Base-by-base conservation (phyloP, 1,140 invertebrate genomes). In the Fopius arisanus region DNA sequence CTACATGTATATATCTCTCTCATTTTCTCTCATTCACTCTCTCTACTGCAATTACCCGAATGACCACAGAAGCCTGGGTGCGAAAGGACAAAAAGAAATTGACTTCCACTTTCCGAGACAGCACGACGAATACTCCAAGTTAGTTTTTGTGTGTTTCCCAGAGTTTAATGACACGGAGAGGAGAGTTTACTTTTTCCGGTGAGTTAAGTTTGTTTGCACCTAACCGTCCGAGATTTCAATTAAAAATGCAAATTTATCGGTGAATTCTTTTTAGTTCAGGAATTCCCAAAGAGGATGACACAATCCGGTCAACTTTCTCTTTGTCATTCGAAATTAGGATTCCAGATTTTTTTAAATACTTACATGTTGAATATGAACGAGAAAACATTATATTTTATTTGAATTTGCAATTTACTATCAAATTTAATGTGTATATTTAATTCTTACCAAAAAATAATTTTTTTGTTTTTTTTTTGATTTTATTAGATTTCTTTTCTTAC, bases 1-100 rank as follows among this genome's bases (percentile, higher is more conserved):
- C n/a, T 21, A 21, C 37, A 21, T 68, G 21, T 68, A 21, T 14
- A 12, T 28, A 48, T 29, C 37, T 68, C 43, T 68, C 31, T 26
- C 33, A 28, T 68, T 68, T 59, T 59, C 23, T 41, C 66, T 68
- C 66, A 68, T 68, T 43, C 66, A 37, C 21, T 59, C 54, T 5
- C 43, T 48, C 43, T 59, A 59, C 54, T 59, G 54, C 54, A 26
- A 28, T 59, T 59, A 59, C 54, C 54, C 54, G 54, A 59, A 59
- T 59, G 54, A 59, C 54, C 54, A 14, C 54, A 23, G 26, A 10
- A 59, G 54, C 10, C 54, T 26, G 54, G 19, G 54, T 10, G 23
- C 54, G 54, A 59, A 26, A 28, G 54, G 16, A 59, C 54, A 59
- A 59, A 59, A 59, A 59, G 23, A 59, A 59, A 59, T 59, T 21